Percentiles rank a stretch among this genome's conserved stretches.
Conservation (phyloP, 2,113 vertebrate species). For the Malurus elegans region DNA sequence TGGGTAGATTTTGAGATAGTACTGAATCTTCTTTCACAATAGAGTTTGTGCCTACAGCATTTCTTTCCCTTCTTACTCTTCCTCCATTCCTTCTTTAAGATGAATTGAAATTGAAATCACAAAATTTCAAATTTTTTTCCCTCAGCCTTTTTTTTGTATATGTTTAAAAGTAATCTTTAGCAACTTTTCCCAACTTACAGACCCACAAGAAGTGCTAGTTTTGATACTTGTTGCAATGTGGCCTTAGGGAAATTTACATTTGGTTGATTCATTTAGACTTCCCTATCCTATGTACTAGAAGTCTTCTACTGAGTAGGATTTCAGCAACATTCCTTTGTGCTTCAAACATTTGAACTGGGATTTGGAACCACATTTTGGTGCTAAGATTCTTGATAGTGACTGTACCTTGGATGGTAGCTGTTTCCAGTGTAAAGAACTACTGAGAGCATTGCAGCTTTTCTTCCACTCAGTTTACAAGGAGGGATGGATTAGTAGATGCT, state of each 20-base stretch:
- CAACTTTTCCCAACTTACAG: neutral
- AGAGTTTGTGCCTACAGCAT: neutral
- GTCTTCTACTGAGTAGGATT: neutral
- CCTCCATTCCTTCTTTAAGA: neutral
- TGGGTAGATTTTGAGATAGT: neutral
- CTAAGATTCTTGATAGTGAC: neutral
- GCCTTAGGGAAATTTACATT: neutral
- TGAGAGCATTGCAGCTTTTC: neutral
- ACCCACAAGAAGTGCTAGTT: accelerated
- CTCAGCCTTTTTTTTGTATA: neutral
- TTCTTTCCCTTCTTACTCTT: neutral
- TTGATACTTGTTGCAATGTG: accelerated
- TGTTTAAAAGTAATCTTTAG: neutral
- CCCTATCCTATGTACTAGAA: neutral
- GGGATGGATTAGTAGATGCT: neutral
- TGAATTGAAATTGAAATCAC: neutral
- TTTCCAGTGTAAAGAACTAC: neutral
- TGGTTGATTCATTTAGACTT: neutral
- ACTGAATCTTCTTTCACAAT: neutral
- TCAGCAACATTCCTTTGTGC: neutral
- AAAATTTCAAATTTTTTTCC: neutral
- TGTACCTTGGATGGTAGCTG: neutral
- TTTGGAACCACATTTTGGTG: neutral
- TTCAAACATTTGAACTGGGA: neutral
- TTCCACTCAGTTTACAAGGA: accelerated